A percentile compares a stretch with the other conserved stretches of the same genome.
Evolutionary conservation across 2,888 invertebrate species (phyloP).

Genomic region (Euproctis similis): DNA sequence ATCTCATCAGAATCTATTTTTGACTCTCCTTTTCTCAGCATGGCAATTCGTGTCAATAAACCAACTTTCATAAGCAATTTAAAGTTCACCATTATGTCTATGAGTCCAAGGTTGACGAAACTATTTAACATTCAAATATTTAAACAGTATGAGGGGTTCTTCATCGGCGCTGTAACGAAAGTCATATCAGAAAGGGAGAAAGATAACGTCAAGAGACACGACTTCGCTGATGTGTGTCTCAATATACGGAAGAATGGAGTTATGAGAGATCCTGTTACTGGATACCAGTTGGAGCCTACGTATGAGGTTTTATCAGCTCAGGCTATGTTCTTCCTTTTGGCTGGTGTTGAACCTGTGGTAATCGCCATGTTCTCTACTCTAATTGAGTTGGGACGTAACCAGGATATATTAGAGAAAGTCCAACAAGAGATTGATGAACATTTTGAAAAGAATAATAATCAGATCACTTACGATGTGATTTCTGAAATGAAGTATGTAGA

Average conservation of each 20-base stretch:
- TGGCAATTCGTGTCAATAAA: background rate
- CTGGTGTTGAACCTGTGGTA: background rate
- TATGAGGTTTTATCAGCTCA: background rate
- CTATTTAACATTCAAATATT: background rate
- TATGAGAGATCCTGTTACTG: background rate
- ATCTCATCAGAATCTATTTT: background rate
- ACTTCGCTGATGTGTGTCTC: background rate
- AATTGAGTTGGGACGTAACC: background rate
- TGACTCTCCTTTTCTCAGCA: background rate
- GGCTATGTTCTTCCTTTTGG: background rate
- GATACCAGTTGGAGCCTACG: background rate
- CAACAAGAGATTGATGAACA: background rate
- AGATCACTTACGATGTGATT: background rate
- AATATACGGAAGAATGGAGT: background rate
- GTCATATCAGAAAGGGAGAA: background rate
- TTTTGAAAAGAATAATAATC: background rate
- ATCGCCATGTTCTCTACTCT: background rate
- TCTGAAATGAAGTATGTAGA: background rate
- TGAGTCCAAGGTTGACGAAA: background rate
- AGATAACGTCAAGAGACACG: background rate
- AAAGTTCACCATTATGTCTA: background rate
- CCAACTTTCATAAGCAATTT: background rate
- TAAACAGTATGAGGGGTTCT: background rate
- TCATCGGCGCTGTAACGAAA: background rate
- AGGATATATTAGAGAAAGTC: background rate